These are phyloP conservation scores for Gymnopithys bicolor DNA, from an alignment of 2,797 vertebrate species.

Conservation along the genomic window DNA sequence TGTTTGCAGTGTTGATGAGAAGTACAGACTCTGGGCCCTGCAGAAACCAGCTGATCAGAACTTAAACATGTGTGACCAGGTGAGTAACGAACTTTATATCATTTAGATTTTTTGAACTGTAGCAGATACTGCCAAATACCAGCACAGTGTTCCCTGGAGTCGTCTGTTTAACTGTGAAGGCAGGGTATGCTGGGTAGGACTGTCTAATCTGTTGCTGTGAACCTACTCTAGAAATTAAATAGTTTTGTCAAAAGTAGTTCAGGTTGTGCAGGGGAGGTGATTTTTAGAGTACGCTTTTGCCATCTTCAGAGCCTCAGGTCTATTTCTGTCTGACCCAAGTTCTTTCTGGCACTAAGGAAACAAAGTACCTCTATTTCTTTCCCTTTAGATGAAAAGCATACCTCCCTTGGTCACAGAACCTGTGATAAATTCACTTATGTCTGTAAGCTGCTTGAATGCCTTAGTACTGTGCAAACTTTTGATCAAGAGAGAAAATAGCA, in stretches of 20 bases:
- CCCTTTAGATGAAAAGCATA: background rate
- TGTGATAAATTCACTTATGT: accelerated
- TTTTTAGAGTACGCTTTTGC: background rate
- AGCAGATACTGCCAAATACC: background rate
- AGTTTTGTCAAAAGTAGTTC: background rate
- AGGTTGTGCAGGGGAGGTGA: background rate
- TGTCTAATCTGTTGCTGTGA: background rate
- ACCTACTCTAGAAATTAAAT: background rate
- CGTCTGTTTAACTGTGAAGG: background rate
- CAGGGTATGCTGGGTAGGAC: background rate
- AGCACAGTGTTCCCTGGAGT: background rate
- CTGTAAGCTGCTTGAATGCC: background rate
- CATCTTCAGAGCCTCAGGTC: background rate
- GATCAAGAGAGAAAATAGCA: background rate
- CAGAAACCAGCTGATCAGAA: conserved; percentile 72
- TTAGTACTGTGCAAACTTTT: background rate
- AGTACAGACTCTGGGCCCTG: conserved; percentile 80
- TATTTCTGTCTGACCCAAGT: background rate
- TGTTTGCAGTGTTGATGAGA: conserved; percentile 73
- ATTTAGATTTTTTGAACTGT: background rate
- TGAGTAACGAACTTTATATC: conserved; percentile 43
- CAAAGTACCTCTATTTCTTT: background rate
- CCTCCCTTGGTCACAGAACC: background rate
- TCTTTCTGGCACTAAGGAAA: background rate
- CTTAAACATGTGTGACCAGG: conserved; percentile 74